Percentiles rank a stretch among this genome's conserved stretches.
Evolutionary conservation across 1,140 invertebrate genomes (phyloP).

Genomic region (Lysiphlebus fabarum): DNA sequence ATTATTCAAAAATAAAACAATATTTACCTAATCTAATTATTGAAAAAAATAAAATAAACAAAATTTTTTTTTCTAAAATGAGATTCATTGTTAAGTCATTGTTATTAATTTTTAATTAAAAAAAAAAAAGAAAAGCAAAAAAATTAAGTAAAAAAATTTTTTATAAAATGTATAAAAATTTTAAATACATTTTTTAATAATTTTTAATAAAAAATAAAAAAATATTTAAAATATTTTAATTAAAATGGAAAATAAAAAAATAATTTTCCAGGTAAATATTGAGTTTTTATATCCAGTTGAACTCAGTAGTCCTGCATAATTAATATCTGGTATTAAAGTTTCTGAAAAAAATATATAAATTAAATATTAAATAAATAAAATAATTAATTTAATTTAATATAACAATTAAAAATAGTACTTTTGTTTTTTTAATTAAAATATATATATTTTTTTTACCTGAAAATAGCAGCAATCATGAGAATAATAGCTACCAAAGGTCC

Average conservation of each 20-base stretch:
- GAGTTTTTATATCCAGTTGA: slow-evolving; percentile 34
- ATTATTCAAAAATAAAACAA: too few relatives aligned
- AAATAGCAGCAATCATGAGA: slow-evolving; percentile 44
- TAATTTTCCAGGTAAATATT: slow-evolving; percentile 40
- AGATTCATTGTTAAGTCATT: too few relatives aligned
- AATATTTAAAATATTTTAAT: neutral
- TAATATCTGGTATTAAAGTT: slow-evolving; percentile 68
- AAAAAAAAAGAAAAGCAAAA: too few relatives aligned
- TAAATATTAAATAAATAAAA: slow-evolving; percentile 2
- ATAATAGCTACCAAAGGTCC: slow-evolving; percentile 48
- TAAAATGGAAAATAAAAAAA: slow-evolving; percentile 30
- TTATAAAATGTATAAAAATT: neutral
- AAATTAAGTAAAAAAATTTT: neutral
- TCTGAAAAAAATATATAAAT: slow-evolving; percentile 54
- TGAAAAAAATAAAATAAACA: too few relatives aligned
- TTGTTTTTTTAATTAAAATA: too few relatives aligned
- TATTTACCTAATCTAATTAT: too few relatives aligned
- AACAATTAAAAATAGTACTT: too few relatives aligned
- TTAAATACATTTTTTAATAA: too few relatives aligned
- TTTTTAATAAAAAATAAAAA: too few relatives aligned
- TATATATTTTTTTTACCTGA: slow-evolving; percentile 51
- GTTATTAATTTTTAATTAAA: too few relatives aligned
- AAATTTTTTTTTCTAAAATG: too few relatives aligned
- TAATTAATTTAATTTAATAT: slow-evolving; percentile 11
- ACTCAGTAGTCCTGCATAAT: slow-evolving; percentile 60